Evolutionary conservation across 2,888 invertebrate species (phyloP), one percentile per base, ranked within the genome.

Genomic region (Sialis fuliginosa): DNA sequence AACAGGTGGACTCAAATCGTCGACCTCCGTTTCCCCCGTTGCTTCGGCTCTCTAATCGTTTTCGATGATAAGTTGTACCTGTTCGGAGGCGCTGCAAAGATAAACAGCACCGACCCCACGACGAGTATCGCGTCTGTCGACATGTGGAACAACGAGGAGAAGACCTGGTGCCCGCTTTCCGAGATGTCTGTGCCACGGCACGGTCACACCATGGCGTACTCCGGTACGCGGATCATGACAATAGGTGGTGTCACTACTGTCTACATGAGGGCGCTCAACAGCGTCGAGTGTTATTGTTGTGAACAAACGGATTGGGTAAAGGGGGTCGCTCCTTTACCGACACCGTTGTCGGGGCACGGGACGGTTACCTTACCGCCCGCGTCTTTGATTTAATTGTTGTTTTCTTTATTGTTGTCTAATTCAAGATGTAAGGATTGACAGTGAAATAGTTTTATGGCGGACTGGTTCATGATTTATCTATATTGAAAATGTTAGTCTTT

Each of bases 171-270:
- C 48, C 66, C 65, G 45, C 68, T 72, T 50, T 70, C 75, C 0
- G 71, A 75, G 55, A 71, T 81, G 71, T 70, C 72, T 8, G 75
- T 75, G 53, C 74, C 79, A 1, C 64, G 80, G 39, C 79, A 80
- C 57, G 79, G 78, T 1, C 79, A 80, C 54, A 69, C 76, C 2
- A 67, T 75, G 4, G 75, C 75, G 1, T 75, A 74, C 52, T 67
- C 79, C 44, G 79, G 79, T 57, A 73, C 72, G 1, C 76, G 76
- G 54, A 69, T 80, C 52, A 63, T 80, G 48, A 72, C 79, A 42
- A 72, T 79, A 46, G 79, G 79, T 42, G 80, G 79, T 31, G 73
- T 78, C 6, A 79, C 77, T 1, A 78, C 79, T 0, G 69, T 72
- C 49, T 74, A 75, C 58, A 75, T 73, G 74, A 68, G 73, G 41